A percentile compares a stretch with the other conserved stretches of the same genome.
Conservation (phyloP, 2,113 vertebrate species). For the Aspiorhynchus laticeps region DNA sequence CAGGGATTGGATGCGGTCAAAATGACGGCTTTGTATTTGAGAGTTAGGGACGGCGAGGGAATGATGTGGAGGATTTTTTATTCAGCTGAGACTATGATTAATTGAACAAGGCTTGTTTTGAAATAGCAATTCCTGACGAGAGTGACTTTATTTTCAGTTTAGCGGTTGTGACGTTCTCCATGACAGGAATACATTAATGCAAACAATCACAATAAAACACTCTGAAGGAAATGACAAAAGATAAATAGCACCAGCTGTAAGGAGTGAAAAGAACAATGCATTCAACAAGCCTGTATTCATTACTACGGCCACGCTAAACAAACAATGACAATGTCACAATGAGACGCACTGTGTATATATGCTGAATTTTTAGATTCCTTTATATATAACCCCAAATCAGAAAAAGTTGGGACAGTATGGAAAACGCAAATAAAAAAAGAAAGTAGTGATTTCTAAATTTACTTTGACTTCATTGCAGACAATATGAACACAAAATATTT, state of each 20-base stretch:
- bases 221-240: slow-evolving; percentile 26
- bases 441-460: no score
- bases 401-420: no score
- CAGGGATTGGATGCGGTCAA: slow-evolving; percentile 38
- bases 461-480: no score
- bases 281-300: slow-evolving; percentile 10
- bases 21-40: slow-evolving; percentile 39
- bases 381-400: no score
- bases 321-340: not conserved
- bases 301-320: not conserved
- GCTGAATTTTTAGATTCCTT: not conserved
- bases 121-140: slow-evolving; percentile 43
- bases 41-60: slow-evolving; percentile 22
- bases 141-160: slow-evolving; percentile 40
- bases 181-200: slow-evolving; percentile 47
- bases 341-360: not conserved
- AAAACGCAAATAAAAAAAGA: no score
- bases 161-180: slow-evolving; percentile 35
- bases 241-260: slow-evolving; percentile 32
- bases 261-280: not conserved
- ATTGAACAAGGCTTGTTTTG: slow-evolving; percentile 59
- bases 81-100: slow-evolving; percentile 49
- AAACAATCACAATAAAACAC: slow-evolving; percentile 35
- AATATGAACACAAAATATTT: no score
- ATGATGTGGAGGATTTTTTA: slow-evolving; percentile 22